Evolutionary conservation across 1,140 invertebrate species (phyloP).

Genomic region (Musca domestica): DNA sequence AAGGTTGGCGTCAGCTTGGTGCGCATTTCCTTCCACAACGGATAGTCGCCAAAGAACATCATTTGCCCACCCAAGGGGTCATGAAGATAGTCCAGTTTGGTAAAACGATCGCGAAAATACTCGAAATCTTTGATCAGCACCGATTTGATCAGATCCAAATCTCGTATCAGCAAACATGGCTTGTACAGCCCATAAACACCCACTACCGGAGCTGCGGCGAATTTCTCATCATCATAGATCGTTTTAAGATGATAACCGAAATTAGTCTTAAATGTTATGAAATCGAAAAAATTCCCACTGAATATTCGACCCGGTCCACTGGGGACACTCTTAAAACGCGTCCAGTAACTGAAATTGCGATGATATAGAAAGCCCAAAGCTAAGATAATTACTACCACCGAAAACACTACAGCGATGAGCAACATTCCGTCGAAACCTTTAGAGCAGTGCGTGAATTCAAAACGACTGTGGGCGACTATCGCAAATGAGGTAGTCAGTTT

Average conservation of each 20-base stretch:
- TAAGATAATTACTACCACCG: not conserved
- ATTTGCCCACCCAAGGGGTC: conserved; percentile 38
- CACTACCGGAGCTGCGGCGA: conserved; percentile 41
- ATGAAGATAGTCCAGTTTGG: conserved; percentile 32
- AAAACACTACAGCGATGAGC: not conserved
- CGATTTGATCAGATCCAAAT: conserved; percentile 56
- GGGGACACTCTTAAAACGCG: conserved; percentile 37
- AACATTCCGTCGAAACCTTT: not conserved
- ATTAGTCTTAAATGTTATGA: conserved; percentile 32
- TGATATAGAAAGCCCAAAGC: not conserved
- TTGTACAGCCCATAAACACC: conserved; percentile 53
- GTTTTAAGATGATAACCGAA: conserved; percentile 36
- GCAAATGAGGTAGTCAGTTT: not conserved
- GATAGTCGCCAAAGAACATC: conserved; percentile 42
- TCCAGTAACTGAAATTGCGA: conserved; percentile 40
- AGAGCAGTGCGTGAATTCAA: too few species aligned
- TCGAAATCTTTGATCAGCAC: conserved; percentile 57
- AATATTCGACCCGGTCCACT: conserved; percentile 34
- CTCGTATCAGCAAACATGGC: conserved; percentile 55
- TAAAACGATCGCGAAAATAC: conserved; percentile 47
- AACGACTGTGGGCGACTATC: too few species aligned
- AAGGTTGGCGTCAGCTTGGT: conserved; percentile 59
- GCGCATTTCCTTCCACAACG: conserved; percentile 57
- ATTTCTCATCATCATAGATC: conserved; percentile 35
- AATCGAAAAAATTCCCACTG: conserved; percentile 37